Percentiles rank a stretch among this genome's conserved stretches.
phyloP scores from a whole-genome alignment of 2,113 vertebrate species.

The Vulpes ferrilata region DNA sequence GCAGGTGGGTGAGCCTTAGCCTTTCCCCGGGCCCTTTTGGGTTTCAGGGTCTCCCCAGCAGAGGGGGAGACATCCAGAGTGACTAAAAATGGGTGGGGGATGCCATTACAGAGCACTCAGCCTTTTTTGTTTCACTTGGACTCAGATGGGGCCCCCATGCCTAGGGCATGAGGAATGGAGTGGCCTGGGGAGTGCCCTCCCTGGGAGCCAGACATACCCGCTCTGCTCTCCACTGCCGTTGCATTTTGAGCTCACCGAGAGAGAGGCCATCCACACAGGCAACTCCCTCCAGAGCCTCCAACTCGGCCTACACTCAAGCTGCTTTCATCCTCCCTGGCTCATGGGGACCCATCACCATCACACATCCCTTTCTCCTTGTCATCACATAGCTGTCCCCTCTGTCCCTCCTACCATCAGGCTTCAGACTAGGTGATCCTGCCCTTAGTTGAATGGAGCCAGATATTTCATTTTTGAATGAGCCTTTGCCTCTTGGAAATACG shows the following conservation, averaged over 20 bases:
- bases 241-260: rapidly evolving
- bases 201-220: neutral
- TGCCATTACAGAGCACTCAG: neutral
- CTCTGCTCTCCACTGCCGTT: neutral
- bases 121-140: neutral
- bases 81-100: neutral
- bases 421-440: neutral
- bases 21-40: neutral
- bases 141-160: rapidly evolving
- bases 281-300: neutral
- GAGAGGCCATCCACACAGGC: too few relatives aligned
- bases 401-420: neutral
- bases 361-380: neutral
- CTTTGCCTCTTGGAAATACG: neutral
- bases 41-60: neutral
- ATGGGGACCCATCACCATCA: neutral
- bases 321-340: neutral
- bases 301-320: neutral
- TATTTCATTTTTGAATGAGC: neutral
- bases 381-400: neutral
- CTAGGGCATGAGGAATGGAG: neutral
- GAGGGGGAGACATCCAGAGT: neutral
- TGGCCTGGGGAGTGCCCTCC: neutral
- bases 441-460: neutral
- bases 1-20: neutral